Percentiles rank a stretch among this genome's conserved stretches.
phyloP scores from a whole-genome alignment of 1,140 invertebrate genomes.

The Apis cerana region DNA sequence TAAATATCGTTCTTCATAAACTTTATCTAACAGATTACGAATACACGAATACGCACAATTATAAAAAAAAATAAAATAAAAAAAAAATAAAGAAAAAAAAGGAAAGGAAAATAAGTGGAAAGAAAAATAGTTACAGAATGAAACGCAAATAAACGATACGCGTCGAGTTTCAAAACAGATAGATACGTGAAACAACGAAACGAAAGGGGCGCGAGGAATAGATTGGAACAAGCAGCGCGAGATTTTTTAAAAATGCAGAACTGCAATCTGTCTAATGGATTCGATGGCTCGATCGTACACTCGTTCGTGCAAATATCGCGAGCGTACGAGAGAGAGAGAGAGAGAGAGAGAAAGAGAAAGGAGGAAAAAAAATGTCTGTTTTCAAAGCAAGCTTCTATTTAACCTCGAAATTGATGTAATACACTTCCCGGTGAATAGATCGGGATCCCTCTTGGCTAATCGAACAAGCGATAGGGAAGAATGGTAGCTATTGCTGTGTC shows the following conservation, averaged over 20 bases:
- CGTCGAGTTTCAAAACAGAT: background rate
- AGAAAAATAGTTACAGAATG: background rate
- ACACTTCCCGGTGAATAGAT: background rate
- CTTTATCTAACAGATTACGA: too few relatives aligned
- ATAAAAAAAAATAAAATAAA: background rate
- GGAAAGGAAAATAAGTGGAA: too few relatives aligned
- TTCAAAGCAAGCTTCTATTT: background rate
- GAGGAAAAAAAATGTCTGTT: conserved; percentile 15
- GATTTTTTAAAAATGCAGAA: conserved; percentile 19
- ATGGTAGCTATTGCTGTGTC: background rate
- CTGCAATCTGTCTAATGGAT: conserved; percentile 42
- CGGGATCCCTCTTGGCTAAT: background rate
- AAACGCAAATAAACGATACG: background rate
- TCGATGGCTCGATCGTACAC: background rate
- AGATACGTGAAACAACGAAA: too few relatives aligned
- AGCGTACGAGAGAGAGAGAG: background rate
- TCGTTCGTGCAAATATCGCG: background rate
- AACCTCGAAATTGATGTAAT: background rate
- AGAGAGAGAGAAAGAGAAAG: too few relatives aligned
- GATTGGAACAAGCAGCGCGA: background rate
- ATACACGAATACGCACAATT: background rate
- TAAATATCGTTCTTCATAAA: too few relatives aligned
- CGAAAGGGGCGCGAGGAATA: background rate
- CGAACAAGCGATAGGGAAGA: conserved; percentile 4
- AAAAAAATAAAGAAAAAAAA: background rate